These are phyloP conservation scores for Poeciliopsis prolifica DNA, from an alignment of 2,113 vertebrate species.

Conservation along the genomic window DNA sequence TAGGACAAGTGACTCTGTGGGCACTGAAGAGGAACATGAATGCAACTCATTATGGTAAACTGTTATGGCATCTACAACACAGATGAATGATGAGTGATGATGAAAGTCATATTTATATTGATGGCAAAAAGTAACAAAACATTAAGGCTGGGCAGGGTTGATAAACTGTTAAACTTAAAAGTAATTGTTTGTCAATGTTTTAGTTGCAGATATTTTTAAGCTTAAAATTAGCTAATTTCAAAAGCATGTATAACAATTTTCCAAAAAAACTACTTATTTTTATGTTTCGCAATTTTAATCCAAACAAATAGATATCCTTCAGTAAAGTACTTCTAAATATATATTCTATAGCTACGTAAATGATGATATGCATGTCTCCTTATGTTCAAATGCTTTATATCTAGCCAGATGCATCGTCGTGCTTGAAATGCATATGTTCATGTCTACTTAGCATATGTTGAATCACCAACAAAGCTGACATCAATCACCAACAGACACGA, in stretches of 20 bases:
- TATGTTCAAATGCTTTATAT: conserved; percentile 9
- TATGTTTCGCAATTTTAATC: neutral
- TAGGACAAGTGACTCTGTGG: neutral
- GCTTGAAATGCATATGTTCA: conserved; percentile 44
- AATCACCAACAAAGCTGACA: conserved; percentile 45
- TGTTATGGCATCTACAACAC: conserved; percentile 16
- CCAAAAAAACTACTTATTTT: neutral
- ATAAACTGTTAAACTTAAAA: no score
- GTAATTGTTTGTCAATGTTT: no score
- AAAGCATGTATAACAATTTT: no score
- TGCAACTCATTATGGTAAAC: neutral
- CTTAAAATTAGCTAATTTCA: no score
- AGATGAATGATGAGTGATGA: neutral
- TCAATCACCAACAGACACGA: conserved; percentile 45
- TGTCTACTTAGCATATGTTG: conserved; percentile 45
- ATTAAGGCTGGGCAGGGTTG: no score
- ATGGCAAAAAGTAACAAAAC: neutral
- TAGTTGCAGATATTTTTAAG: no score
- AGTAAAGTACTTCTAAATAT: neutral
- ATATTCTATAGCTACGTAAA: conserved; percentile 7
- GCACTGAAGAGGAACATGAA: conserved; percentile 3
- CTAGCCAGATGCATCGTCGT: conserved; percentile 34
- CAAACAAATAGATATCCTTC: conserved; percentile 7
- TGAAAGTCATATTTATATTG: conserved; percentile 9
- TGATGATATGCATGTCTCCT: conserved; percentile 22